Conservation (phyloP, 2,113 vertebrate species). For the Protobothrops mucrosquamatus region DNA sequence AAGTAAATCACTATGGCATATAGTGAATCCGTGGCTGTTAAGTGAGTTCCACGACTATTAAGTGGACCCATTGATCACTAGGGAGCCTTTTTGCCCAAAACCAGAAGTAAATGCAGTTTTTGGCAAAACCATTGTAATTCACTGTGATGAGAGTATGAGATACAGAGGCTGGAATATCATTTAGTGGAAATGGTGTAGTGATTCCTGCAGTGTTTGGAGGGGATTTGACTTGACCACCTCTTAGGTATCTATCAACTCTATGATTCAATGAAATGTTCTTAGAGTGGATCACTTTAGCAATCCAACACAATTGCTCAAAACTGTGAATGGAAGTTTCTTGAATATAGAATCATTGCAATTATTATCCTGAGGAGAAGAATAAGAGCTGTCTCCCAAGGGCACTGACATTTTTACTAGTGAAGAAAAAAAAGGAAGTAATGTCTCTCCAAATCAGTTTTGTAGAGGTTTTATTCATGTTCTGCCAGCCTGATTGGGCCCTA, state of each 20-base stretch:
- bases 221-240: not conserved
- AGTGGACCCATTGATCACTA: not conserved
- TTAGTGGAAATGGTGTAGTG: not conserved
- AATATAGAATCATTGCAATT: not conserved
- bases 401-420: not conserved
- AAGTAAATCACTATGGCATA: not conserved
- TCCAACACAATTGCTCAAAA: not conserved
- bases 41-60: not conserved
- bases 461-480: not conserved
- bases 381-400: not conserved
- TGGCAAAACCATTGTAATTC: not conserved
- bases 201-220: not conserved
- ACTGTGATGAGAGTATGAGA: not conserved
- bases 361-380: not conserved
- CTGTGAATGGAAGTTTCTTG: not conserved
- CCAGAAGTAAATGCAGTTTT: not conserved
- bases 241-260: not conserved
- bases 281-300: not conserved
- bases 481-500: not conserved
- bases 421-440: not conserved
- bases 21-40: not conserved
- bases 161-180: not conserved
- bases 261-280: not conserved
- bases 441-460: not conserved
- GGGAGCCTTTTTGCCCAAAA: not conserved